Percentiles rank a stretch among this genome's conserved stretches.
Evolutionary conservation across 2,888 invertebrate genomes (phyloP).

Genomic region (Agelastica alni): DNA sequence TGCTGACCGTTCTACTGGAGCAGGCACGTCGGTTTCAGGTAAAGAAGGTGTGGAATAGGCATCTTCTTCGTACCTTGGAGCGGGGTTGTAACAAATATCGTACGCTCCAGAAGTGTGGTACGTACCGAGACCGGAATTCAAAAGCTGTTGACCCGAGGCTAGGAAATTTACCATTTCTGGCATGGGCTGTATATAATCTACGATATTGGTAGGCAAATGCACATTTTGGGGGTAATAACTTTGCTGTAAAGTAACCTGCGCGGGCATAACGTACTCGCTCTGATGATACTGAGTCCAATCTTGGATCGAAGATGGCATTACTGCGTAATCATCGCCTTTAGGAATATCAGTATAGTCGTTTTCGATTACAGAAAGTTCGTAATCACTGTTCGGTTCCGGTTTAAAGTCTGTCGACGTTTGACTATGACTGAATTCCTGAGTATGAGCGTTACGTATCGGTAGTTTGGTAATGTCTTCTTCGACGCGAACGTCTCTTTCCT

Average conservation of each 20-base stretch:
- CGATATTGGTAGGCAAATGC: constrained; percentile 48
- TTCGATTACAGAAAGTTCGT: neutral
- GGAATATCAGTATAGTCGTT: neutral
- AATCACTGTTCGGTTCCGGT: constrained; percentile 10
- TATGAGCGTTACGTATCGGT: constrained; percentile 4
- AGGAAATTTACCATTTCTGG: constrained; percentile 60
- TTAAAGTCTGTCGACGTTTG: neutral
- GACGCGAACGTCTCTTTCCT: constrained; percentile 26
- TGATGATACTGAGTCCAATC: constrained; percentile 44
- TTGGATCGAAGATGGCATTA: constrained; percentile 31
- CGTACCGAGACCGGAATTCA: constrained; percentile 59
- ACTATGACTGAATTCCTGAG: neutral
- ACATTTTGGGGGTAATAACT: constrained; percentile 32
- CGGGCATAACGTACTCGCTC: constrained; percentile 34
- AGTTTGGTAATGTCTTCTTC: constrained; percentile 10
- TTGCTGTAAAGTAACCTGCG: constrained; percentile 28
- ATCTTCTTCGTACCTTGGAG: neutral
- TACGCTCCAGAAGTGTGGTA: constrained; percentile 49
- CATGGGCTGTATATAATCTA: constrained; percentile 58
- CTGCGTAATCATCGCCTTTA: constrained; percentile 23
- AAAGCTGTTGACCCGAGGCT: constrained; percentile 55
- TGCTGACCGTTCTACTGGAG: constrained; percentile 3
- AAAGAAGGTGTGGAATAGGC: neutral
- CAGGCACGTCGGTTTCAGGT: neutral
- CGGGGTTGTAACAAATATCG: neutral